These are phyloP conservation scores for Herpetotheres cachinnans DNA, from an alignment of 2,113 vertebrate genomes.

Conservation along the genomic window DNA sequence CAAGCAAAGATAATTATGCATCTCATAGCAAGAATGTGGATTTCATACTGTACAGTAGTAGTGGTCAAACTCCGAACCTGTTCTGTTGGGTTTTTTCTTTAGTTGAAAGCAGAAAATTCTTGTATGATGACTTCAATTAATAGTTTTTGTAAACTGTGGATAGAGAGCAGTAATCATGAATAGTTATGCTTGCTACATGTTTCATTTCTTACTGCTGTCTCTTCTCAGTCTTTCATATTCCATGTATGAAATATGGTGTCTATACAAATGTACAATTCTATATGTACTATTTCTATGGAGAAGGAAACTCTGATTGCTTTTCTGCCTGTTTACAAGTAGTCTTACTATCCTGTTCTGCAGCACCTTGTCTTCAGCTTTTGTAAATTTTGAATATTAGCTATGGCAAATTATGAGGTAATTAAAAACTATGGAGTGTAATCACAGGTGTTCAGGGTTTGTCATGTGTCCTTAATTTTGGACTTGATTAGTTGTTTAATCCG, in stretches of 20 bases:
- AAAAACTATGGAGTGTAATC: background rate
- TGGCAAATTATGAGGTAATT: background rate
- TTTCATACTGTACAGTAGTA: background rate
- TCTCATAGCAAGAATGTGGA: background rate
- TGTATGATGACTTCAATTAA: background rate
- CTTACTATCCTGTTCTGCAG: background rate
- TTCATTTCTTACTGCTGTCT: background rate
- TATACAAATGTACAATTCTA: background rate
- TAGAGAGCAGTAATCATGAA: background rate
- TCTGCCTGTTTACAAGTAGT: background rate
- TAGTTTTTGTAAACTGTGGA: background rate
- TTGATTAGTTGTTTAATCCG: background rate
- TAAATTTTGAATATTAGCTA: background rate
- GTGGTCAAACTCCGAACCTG: background rate
- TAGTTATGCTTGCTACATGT: background rate
- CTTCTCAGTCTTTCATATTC: background rate
- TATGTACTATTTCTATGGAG: background rate
- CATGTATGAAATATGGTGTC: background rate
- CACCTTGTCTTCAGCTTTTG: background rate
- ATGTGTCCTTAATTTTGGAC: background rate
- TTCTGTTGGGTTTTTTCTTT: background rate
- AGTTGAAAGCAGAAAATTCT: background rate
- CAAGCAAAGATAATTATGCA: background rate
- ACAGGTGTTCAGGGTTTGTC: background rate
- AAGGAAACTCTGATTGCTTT: background rate